phyloP scores from a whole-genome alignment of 2,113 vertebrate species.

The Galbula dea region DNA sequence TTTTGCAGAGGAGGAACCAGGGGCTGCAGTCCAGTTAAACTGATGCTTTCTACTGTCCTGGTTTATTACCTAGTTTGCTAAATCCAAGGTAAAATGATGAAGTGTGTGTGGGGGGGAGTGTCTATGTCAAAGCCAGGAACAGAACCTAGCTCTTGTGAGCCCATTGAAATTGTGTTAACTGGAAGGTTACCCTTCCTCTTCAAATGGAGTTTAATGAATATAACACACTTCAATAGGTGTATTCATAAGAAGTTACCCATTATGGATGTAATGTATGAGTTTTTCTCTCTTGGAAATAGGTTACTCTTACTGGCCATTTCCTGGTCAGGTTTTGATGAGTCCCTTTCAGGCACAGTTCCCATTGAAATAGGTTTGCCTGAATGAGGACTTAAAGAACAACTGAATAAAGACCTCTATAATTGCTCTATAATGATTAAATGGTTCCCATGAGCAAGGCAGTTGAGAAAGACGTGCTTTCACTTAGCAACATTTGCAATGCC shows the following conservation, averaged over 20 bases:
- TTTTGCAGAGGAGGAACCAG: neutral
- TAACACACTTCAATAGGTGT: conserved; percentile 63
- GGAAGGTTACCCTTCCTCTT: conserved; percentile 53
- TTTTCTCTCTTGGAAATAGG: conserved; percentile 65
- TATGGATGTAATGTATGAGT: conserved; percentile 59
- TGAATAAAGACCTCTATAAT: conserved; percentile 64
- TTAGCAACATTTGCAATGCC: conserved; percentile 52
- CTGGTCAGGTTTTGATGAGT: conserved; percentile 67
- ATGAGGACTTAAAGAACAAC: conserved; percentile 61
- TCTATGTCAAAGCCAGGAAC: neutral
- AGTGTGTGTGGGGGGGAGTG: neutral
- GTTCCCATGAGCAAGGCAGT: conserved; percentile 66
- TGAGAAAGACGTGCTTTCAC: conserved; percentile 62
- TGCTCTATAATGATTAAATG: conserved; percentile 68
- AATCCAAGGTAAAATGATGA: neutral
- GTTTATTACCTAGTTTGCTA: neutral
- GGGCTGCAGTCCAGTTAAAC: neutral
- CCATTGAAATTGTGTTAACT: conserved; percentile 49
- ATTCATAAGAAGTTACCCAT: conserved; percentile 55
- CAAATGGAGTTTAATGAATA: conserved; percentile 57
- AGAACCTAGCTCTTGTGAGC: neutral
- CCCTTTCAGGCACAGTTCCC: conserved; percentile 58
- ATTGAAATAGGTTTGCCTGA: conserved; percentile 65
- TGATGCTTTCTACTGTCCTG: neutral
- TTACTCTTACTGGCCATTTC: conserved; percentile 65